Conservation (phyloP, 2,113 vertebrate species). For the Rynchops niger region DNA sequence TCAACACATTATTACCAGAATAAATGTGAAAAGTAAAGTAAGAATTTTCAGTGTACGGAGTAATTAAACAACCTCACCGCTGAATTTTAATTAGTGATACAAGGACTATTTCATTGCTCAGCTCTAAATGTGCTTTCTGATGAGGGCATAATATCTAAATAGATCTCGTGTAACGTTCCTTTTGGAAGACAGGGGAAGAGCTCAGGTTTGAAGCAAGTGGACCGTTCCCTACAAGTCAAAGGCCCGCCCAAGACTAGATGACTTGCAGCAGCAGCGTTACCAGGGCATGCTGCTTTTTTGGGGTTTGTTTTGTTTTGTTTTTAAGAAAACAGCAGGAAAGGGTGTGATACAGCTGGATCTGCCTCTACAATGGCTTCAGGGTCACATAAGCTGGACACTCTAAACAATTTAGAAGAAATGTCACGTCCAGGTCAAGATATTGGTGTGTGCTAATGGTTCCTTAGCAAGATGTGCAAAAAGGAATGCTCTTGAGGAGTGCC, state of each 20-base stretch:
- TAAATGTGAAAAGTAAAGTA: constrained; percentile 69
- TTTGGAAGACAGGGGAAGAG: neutral
- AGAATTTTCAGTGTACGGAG: constrained; percentile 57
- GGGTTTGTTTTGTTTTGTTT: neutral
- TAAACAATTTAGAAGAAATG: neutral
- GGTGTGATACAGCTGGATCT: neutral
- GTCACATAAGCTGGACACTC: neutral
- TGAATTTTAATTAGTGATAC: constrained; percentile 70
- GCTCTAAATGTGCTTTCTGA: constrained; percentile 39
- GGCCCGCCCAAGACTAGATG: neutral
- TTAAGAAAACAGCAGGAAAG: neutral
- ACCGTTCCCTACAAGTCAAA: neutral
- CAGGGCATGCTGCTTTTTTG: neutral
- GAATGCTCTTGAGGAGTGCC: neutral
- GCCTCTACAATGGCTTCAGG: neutral
- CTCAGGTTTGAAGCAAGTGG: neutral
- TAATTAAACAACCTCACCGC: constrained; percentile 67
- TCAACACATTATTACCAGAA: constrained; percentile 61
- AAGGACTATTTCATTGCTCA: constrained; percentile 49
- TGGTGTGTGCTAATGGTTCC: neutral
- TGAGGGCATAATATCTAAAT: constrained; percentile 20
- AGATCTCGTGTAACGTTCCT: neutral
- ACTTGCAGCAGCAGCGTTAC: neutral
- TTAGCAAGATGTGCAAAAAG: neutral
- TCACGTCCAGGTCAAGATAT: neutral